phyloP scores from a whole-genome alignment of 1,140 invertebrate species.

The Atta colombica region DNA sequence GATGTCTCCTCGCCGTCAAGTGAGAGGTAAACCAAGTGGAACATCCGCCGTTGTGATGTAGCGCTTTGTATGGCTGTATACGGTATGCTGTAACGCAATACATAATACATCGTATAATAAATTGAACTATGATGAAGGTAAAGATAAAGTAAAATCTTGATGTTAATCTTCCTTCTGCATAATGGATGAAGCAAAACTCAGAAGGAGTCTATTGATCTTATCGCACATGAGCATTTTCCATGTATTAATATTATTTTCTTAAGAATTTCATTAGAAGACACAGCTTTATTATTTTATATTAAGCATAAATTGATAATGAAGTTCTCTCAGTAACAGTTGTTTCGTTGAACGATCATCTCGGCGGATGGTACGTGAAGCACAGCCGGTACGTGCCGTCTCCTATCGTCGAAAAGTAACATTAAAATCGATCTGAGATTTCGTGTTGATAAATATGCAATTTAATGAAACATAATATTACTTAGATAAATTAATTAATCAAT shows the following conservation, averaged over 20 bases:
- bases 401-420: constrained; percentile 41
- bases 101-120: constrained; percentile 50
- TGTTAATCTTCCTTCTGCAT: constrained; percentile 41
- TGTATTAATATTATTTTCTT: not conserved
- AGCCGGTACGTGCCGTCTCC: constrained; percentile 45
- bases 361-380: constrained; percentile 28
- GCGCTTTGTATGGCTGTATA: constrained; percentile 94
- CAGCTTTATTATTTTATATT: constrained; percentile 3
- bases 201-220: constrained; percentile 2
- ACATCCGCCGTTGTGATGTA: constrained; percentile 91
- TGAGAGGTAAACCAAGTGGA: constrained; percentile 92
- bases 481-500: not conserved
- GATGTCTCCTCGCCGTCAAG: constrained; percentile 90
- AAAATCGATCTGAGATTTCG: constrained; percentile 1
- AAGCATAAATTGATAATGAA: constrained; percentile 27
- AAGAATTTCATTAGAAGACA: not conserved
- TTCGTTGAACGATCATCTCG: constrained; percentile 20
- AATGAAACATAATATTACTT: not conserved
- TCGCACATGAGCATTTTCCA: not conserved
- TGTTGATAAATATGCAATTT: constrained; percentile 40
- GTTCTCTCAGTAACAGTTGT: constrained; percentile 1
- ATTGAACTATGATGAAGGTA: not conserved
- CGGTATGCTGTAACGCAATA: constrained; percentile 89
- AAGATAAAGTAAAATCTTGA: constrained; percentile 46
- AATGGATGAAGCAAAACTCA: constrained; percentile 18